phyloP scores from a whole-genome alignment of 2,113 vertebrate species.

The Erythrolamprus reginae region DNA sequence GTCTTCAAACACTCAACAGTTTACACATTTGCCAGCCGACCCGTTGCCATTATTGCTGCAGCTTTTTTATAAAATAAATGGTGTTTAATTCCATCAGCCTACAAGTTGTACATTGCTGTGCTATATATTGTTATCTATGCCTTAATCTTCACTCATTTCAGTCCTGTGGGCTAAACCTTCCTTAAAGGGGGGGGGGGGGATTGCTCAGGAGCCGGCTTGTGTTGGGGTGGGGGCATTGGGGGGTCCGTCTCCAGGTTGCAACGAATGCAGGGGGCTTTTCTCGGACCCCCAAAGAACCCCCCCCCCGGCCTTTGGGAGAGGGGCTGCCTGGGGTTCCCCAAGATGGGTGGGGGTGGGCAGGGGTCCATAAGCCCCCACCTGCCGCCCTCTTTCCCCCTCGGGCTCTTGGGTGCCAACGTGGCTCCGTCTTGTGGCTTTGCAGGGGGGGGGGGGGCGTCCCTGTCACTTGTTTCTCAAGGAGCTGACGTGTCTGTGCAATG shows the following conservation, averaged over 20 bases:
- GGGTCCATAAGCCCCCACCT: neutral
- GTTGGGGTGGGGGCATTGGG: neutral
- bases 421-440: neutral
- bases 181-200: neutral
- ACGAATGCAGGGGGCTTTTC: fast-evolving
- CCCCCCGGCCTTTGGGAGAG: neutral
- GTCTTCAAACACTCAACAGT: too few species aligned
- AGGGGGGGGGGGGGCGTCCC: neutral
- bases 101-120: too few species aligned
- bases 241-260: neutral
- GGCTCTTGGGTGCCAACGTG: neutral
- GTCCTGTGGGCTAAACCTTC: too few species aligned
- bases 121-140: too few species aligned
- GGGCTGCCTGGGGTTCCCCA: neutral
- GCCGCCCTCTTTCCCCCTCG: neutral
- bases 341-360: fast-evolving
- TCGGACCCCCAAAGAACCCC: too few species aligned
- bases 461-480: neutral
- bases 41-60: too few species aligned
- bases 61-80: too few species aligned
- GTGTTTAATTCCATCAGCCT: too few species aligned
- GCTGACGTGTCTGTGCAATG: neutral
- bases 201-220: neutral
- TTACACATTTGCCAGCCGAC: too few species aligned
- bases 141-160: too few species aligned